Conservation (phyloP, 2,113 vertebrate species). For the Asarcornis scutulata region DNA sequence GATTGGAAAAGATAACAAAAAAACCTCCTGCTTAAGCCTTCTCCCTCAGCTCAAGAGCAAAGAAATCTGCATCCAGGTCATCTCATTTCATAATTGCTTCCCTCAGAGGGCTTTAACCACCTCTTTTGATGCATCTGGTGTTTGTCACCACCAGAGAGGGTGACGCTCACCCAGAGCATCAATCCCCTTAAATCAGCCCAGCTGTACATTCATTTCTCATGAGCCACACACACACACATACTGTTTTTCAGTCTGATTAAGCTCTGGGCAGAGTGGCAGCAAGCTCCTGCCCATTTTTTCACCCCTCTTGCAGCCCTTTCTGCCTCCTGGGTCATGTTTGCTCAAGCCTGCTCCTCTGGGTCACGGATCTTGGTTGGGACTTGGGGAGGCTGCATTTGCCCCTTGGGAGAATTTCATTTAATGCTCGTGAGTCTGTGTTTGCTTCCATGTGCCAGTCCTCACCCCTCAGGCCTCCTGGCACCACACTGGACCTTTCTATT, state of each 20-base stretch:
- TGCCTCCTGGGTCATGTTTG: neutral
- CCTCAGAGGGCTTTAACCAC: neutral
- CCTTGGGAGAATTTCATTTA: neutral
- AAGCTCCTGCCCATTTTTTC: neutral
- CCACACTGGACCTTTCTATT: neutral
- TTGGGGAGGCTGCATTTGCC: neutral
- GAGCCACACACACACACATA: neutral
- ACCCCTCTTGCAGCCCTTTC: neutral
- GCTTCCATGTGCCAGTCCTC: neutral
- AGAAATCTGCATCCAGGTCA: slow-evolving; percentile 42
- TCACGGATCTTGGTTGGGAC: neutral
- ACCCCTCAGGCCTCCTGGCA: neutral
- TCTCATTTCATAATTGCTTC: slow-evolving; percentile 1
- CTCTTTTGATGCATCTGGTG: neutral
- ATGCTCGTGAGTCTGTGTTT: neutral
- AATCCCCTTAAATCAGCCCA: slow-evolving; percentile 3
- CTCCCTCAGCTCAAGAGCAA: neutral
- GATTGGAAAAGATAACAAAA: neutral
- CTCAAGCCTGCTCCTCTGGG: neutral
- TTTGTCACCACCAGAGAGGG: neutral
- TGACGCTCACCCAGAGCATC: neutral
- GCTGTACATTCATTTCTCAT: neutral
- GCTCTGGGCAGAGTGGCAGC: neutral
- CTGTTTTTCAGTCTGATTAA: neutral
- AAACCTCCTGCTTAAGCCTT: slow-evolving; percentile 22